Percentiles rank a stretch among this genome's conserved stretches.
These are phyloP conservation scores for Drosophila birchii DNA, from an alignment of 2,888 invertebrate species.

Conservation along the genomic window DNA sequence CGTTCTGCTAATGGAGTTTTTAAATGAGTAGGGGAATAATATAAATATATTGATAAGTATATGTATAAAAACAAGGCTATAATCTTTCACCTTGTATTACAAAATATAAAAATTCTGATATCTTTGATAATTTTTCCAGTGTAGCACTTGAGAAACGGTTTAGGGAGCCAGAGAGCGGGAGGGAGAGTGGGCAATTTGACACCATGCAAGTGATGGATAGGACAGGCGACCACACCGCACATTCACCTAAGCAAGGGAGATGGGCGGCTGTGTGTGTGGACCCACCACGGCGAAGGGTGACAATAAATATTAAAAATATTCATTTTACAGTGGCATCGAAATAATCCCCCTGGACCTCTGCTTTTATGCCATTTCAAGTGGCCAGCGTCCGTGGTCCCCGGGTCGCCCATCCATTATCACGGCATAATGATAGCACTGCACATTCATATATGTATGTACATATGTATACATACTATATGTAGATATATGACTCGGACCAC, in stretches of 20 bases:
- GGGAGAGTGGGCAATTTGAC: conserved; percentile 62
- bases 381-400: conserved; percentile 5
- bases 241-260: conserved; percentile 47
- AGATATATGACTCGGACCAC: no score
- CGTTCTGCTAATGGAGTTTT: neutral
- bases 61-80: neutral
- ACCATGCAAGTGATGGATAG: conserved; percentile 53
- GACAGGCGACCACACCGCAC: conserved; percentile 69
- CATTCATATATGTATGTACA: neutral
- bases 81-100: neutral
- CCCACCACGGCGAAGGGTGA: conserved; percentile 61
- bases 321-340: conserved; percentile 68
- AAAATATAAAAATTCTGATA: neutral
- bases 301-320: conserved; percentile 71
- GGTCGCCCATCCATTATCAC: conserved; percentile 36
- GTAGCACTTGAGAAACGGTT: conserved; percentile 53
- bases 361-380: conserved; percentile 56
- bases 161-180: neutral
- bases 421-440: conserved; percentile 34
- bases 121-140: neutral
- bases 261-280: conserved; percentile 31
- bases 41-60: neutral
- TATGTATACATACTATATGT: neutral
- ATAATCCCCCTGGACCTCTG: conserved; percentile 54
- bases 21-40: neutral